Evolutionary conservation across 2,888 invertebrate genomes (phyloP).

Genomic region (Philereme vetulata): DNA sequence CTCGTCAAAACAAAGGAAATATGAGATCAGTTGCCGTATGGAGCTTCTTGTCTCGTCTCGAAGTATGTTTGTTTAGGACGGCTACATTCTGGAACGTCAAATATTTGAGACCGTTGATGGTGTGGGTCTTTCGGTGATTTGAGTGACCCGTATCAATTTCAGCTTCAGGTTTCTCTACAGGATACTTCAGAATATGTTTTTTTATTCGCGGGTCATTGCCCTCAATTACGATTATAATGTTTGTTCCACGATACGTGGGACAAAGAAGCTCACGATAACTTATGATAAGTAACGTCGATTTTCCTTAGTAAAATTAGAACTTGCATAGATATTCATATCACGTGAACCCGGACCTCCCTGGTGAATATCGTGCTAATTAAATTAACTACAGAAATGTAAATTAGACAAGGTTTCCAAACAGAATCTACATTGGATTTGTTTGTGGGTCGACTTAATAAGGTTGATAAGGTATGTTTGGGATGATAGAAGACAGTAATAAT

Average conservation of each 20-base stretch:
- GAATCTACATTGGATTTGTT: slow-evolving; percentile 10
- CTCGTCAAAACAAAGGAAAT: slow-evolving; percentile 29
- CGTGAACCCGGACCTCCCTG: slow-evolving; percentile 5
- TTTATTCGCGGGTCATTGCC: too few relatives aligned
- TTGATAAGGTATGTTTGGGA: too few relatives aligned
- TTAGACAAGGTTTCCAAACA: slow-evolving; percentile 11
- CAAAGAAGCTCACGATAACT: too few relatives aligned
- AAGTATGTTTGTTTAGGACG: slow-evolving; percentile 28
- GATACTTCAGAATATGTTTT: too few relatives aligned
- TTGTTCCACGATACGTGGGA: too few relatives aligned
- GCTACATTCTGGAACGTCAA: slow-evolving; percentile 30
- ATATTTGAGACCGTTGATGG: slow-evolving; percentile 33
- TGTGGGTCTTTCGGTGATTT: slow-evolving; percentile 23
- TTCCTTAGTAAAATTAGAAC: neutral
- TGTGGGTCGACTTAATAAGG: neutral
- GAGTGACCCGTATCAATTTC: slow-evolving; percentile 26
- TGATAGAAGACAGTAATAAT: too few relatives aligned
- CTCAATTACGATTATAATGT: too few relatives aligned
- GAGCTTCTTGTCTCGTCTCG: slow-evolving; percentile 15
- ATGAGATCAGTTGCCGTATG: slow-evolving; percentile 29
- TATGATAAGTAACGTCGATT: too few relatives aligned
- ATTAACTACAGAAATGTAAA: slow-evolving; percentile 9
- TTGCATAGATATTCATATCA: slow-evolving; percentile 11
- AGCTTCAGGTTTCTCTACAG: slow-evolving; percentile 14
- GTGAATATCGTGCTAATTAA: slow-evolving; percentile 14